Base-by-base conservation (phyloP, 2,797 vertebrate species). In the Strix occidentalis region DNA sequence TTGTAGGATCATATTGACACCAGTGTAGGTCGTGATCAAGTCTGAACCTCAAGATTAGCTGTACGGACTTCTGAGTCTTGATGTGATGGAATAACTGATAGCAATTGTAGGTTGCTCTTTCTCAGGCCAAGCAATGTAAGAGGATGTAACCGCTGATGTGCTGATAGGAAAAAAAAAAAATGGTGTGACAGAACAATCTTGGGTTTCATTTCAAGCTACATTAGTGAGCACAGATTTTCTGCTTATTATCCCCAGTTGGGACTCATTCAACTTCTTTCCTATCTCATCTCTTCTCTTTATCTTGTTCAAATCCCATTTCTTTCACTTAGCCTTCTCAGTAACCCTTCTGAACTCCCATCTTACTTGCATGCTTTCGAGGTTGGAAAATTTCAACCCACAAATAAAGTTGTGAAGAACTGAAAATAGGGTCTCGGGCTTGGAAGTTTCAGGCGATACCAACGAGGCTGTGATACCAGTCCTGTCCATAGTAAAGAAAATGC, bases 231-330 rank as follows among this genome's bases (percentile, higher is more conserved):
- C 8, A 51, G 80, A 54, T 89, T 86, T 93, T 89, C 35, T 58
- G 68, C 77, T 83, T 86, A 37, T 93, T 91, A 79, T 91, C 33
- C 39, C 58, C 64, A 50, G 68, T 18, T 71, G 80, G 61, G 57
- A 88, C n/a, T 88, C 53, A 58, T 79, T 83, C 71, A 85, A 16
- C 66, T 75, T 88, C 57, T 76, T 48, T 79, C 37, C 24, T 87
- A 46, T 79, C 51, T 84, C 18, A 56, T 83, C 65, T 86, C 24
- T 45, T 71, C 31, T 82, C 61, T 80, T 82, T 90, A 85, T 33
- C 79, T 91, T 76, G 48, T 91, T 93, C 77, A 51, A 90, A 87
- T 94, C 33, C 79, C 25, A 41, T 94, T 92, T 88, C 58, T 86
- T 90, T 89, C 77, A 79, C 50, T 83, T 79, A 50, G 45, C 64